These are phyloP conservation scores for Emydura subglobosa DNA, from an alignment of 2,113 vertebrate genomes.

Conservation along the genomic window DNA sequence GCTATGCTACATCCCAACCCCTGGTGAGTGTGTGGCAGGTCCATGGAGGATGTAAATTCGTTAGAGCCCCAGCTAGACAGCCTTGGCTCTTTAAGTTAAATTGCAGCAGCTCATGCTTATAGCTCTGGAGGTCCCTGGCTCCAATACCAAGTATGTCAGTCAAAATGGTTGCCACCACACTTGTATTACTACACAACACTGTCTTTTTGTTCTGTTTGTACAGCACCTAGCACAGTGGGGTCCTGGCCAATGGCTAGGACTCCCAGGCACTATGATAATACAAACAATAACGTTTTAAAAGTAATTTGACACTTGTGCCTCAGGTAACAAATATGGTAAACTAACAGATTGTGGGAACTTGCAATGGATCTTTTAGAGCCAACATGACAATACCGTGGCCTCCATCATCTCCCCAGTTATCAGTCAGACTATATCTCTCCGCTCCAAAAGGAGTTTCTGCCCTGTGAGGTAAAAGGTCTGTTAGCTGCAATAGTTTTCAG, in stretches of 20 bases:
- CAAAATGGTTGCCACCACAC: neutral
- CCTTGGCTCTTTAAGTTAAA: neutral
- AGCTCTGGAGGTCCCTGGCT: neutral
- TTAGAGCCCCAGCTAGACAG: too few relatives aligned
- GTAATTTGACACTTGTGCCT: neutral
- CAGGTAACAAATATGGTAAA: neutral
- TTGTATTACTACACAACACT: neutral
- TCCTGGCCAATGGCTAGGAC: too few relatives aligned
- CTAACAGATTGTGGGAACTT: neutral
- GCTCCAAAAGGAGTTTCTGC: neutral
- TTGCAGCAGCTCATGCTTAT: neutral
- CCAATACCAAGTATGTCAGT: too few relatives aligned
- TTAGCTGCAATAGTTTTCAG: neutral
- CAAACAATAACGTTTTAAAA: too few relatives aligned
- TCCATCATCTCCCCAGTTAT: neutral
- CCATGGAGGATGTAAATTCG: neutral
- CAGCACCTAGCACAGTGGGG: too few relatives aligned
- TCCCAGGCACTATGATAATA: neutral
- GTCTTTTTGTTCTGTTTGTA: too few relatives aligned
- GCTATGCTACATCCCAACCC: neutral
- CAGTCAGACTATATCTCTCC: neutral
- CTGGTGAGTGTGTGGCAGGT: neutral
- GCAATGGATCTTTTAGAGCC: rapidly evolving
- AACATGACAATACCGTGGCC: rapidly evolving
- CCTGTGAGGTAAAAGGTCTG: neutral